Conservation (phyloP, 1,140 invertebrate genomes). For the Bombyx mandarina region DNA sequence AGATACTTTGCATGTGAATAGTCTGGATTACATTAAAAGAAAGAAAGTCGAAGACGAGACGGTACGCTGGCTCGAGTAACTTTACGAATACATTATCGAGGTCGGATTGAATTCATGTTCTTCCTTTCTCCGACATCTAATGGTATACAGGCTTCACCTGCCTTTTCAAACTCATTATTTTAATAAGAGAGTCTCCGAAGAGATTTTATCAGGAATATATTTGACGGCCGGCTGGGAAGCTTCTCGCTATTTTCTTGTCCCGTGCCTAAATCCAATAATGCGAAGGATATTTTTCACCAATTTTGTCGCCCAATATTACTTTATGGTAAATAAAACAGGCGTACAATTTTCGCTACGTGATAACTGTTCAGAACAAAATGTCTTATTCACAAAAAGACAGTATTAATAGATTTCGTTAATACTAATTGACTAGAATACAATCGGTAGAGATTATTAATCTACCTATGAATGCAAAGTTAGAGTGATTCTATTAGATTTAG, state of each 20-base stretch:
- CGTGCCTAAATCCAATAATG: too few relatives aligned
- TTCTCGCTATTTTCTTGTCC: not conserved
- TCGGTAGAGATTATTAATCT: too few relatives aligned
- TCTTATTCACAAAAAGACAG: too few relatives aligned
- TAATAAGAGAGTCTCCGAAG: not conserved
- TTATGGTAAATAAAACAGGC: too few relatives aligned
- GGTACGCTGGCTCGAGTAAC: not conserved
- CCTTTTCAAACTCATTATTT: conserved; percentile 3
- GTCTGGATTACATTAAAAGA: not conserved
- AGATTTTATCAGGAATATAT: not conserved
- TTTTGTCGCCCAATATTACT: too few relatives aligned
- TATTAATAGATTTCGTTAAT: too few relatives aligned
- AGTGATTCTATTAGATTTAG: too few relatives aligned
- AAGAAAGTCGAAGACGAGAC: not conserved
- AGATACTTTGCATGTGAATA: not conserved
- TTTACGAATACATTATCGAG: conserved; percentile 4
- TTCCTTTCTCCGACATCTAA: conserved; percentile 1
- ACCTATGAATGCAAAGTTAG: too few relatives aligned
- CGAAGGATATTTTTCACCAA: too few relatives aligned
- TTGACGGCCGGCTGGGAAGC: not conserved
- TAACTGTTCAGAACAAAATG: too few relatives aligned
- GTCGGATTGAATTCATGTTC: conserved; percentile 4
- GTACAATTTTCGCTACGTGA: too few relatives aligned
- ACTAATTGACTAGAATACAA: too few relatives aligned
- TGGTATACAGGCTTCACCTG: not conserved